These are phyloP conservation scores for Aphodius sticticus DNA, from an alignment of 2,888 invertebrate genomes.

Conservation along the genomic window DNA sequence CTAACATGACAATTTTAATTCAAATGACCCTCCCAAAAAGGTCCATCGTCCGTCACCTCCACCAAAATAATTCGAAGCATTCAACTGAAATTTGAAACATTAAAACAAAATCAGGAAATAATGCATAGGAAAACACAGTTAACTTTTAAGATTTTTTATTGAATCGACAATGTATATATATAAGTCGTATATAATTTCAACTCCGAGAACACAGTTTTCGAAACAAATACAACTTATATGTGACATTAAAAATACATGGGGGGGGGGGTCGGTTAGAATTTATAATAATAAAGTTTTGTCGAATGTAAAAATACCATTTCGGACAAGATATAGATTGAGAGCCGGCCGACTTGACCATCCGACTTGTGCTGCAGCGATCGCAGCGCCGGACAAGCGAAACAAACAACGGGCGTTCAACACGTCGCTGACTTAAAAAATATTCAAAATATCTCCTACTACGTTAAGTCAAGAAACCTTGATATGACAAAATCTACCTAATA, in stretches of 20 bases:
- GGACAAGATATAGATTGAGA: constrained; percentile 9
- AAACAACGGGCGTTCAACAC: neutral
- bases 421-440: neutral
- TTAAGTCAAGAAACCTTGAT: constrained; percentile 34
- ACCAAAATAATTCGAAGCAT: too few relatives aligned
- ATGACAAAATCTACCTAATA: constrained; percentile 30
- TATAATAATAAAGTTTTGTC: constrained; percentile 5
- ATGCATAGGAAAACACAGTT: neutral
- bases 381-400: constrained; percentile 4
- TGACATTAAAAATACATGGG: constrained; percentile 22
- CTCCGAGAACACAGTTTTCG: neutral
- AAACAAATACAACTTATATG: constrained; percentile 22
- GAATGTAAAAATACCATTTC: constrained; percentile 24
- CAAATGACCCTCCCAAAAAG: too few relatives aligned
- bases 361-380: neutral
- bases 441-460: constrained; percentile 15
- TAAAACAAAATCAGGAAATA: too few relatives aligned
- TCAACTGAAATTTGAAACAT: too few relatives aligned
- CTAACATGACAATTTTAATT: too few relatives aligned
- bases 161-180: constrained; percentile 27
- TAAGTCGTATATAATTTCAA: constrained; percentile 27
- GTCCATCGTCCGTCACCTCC: too few relatives aligned
- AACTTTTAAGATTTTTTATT: constrained; percentile 22
- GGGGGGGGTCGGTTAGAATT: constrained; percentile 11
- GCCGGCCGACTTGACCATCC: neutral